Conservation (phyloP, 2,888 invertebrate species). For the Elaeidobius kamerunicus region DNA sequence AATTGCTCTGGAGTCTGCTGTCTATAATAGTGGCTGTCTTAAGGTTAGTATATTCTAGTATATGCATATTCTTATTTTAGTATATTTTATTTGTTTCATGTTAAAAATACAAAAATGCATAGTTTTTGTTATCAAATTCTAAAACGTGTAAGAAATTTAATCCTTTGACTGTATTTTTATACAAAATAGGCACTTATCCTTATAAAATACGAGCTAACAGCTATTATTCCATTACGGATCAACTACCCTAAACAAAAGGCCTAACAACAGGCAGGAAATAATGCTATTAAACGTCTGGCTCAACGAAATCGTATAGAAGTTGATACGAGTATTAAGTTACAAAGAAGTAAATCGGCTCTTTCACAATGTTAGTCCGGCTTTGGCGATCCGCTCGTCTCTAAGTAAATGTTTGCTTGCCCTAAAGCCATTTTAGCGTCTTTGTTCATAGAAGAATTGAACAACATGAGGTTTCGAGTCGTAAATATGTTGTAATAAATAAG, state of each 20-base stretch:
- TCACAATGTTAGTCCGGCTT: background rate
- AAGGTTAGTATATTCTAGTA: constrained; percentile 65
- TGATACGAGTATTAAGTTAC: background rate
- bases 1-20: constrained; percentile 93
- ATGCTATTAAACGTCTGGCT: background rate
- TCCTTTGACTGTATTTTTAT: too few relatives aligned
- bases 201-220: too few relatives aligned
- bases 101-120: too few relatives aligned
- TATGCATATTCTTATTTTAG: too few relatives aligned
- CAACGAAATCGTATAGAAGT: background rate
- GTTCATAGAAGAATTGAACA: background rate
- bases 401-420: background rate
- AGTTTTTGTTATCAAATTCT: too few relatives aligned
- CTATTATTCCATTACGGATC: background rate
- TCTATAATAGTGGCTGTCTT: constrained; percentile 95
- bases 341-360: background rate
- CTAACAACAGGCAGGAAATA: background rate
- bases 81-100: too few relatives aligned
- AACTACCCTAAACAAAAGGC: background rate
- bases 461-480: too few relatives aligned
- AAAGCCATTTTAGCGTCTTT: background rate
- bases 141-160: too few relatives aligned
- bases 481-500: too few relatives aligned
- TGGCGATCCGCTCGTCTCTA: background rate
- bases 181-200: too few relatives aligned